Evolutionary conservation across 1,140 invertebrate genomes (phyloP), one percentile per base, ranked within the genome.

Genomic region (Drosophila setifemur): DNA sequence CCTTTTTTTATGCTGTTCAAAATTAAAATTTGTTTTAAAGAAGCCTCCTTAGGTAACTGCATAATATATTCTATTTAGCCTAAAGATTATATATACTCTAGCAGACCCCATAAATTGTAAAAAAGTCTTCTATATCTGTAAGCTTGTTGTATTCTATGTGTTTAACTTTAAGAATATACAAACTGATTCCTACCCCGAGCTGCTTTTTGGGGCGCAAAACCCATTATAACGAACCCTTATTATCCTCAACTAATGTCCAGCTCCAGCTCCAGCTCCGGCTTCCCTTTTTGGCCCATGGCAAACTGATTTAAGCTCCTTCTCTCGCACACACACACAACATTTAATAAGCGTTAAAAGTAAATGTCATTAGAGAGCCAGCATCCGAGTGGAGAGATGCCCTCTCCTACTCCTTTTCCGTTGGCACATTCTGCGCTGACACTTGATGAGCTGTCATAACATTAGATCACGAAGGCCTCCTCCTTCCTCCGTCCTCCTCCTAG

Each of bases 391-490:
- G 12, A 35, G 53, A 31, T 43, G 28, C 25, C 40, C 16, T 31
- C 37, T 19, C 29, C 43, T 18, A 21, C 25, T 42, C 33, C 61
- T 40, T 21, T 21, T 33, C 19, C 48, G 12, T 43, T 43, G 25
- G 21, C 52, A 39, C 55, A 58, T 60, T 63, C 50, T 60, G 79
- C 39, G 49, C 82, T 88, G 82, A 88, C 82, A 87, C 83, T 87
- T 87, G 82, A 87, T 87, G 82, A 74, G 83, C 83, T 87, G 83
- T 87, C 82, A 87, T 87, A 87, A 87, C 82, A 87, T 87, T 87
- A 87, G 77, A 87, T 87, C 73, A 77, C 58, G 47, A 35, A 61
- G 26, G 40, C 29, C 39, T 63, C 63, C n/a, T n/a, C n/a, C n/a
- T n/a, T n/a, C n/a, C n/a, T n/a, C n/a, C n/a, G n/a, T n/a, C 55